phyloP scores from a whole-genome alignment of 2,888 invertebrate genomes.

The Trichopoda pennipes region DNA sequence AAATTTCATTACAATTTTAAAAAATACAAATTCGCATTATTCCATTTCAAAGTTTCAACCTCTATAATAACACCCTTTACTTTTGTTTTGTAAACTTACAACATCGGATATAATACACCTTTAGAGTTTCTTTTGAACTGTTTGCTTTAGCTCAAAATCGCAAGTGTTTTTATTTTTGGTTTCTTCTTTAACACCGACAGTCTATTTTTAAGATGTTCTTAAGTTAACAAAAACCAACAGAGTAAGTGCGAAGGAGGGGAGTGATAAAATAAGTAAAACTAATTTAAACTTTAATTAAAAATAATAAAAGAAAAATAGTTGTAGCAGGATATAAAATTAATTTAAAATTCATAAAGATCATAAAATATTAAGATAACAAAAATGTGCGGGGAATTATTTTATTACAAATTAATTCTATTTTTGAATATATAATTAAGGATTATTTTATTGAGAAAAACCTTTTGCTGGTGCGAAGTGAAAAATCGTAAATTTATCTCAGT shows the following conservation, averaged over 20 bases:
- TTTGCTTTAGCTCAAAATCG: background rate
- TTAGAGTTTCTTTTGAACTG: background rate
- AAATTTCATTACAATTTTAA: too few species aligned
- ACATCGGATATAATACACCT: slow-evolving; percentile 11
- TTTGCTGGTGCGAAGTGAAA: too few species aligned
- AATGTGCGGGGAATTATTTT: too few species aligned
- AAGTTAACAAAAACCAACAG: background rate
- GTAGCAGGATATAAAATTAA: slow-evolving; percentile 59
- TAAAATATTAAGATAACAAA: too few species aligned
- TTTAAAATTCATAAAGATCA: slow-evolving; percentile 46
- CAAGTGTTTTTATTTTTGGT: background rate
- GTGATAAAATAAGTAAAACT: background rate
- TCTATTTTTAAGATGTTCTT: background rate
- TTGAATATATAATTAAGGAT: too few species aligned
- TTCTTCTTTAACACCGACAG: background rate
- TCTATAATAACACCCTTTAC: too few species aligned
- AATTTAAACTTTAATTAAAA: background rate
- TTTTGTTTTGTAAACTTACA: background rate
- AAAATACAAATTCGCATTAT: too few species aligned
- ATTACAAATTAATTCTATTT: too few species aligned
- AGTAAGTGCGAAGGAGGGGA: background rate
- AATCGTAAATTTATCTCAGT: too few species aligned
- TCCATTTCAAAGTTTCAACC: too few species aligned
- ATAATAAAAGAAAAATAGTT: slow-evolving; percentile 20
- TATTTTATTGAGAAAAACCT: too few species aligned